Base-by-base conservation (phyloP, 1,140 invertebrate species). In the Andricus grossulariae region DNA sequence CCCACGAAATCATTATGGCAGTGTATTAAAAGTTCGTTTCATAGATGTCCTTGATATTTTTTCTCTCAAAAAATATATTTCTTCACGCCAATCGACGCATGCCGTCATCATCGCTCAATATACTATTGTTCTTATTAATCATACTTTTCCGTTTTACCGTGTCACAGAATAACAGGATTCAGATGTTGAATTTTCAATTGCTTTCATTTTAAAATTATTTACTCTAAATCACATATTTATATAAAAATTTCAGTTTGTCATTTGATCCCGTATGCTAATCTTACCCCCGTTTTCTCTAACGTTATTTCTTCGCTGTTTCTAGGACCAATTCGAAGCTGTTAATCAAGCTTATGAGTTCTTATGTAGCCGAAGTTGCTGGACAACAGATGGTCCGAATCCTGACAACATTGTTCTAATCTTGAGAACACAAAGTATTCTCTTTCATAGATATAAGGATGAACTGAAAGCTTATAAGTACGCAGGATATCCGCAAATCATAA, bases 311-410 rank as follows among this genome's bases (percentile, higher is more conserved):
- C 81, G 74, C 80, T 75, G 76, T 83, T 89, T 90, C 32, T 84
- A 97, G 95, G 97, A 98, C 86, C 96, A 95, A 86, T 99, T 99
- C 93, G 97, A 98, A 89, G 93, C 95, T 87, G 97, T 99, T 3
- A 99, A 98, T 91, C 95, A 96, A 91, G 98, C 99, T 0, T 99
- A 99, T 89, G 98, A 99, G 91, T 99, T 99, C 90, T 91, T 99
- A n/a, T 99, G 98, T 87, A 99, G 97, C 86, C 93, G 97, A 78
- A 95, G 95, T 85, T 95, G 96, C 13, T 97, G 97, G 94, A 94
- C 95, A 7, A 94, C 94, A 8, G 96, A 97, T 80, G 97, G 97
- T 18, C 98, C 98, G 1, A 98, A 99, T 93, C 97, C 98, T 3
- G 95, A 98, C 83, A 99, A 99, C 85, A 99, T 99, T 83, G 96